Conservation (phyloP, 1,140 invertebrate species). For the Littorina saxatilis region DNA sequence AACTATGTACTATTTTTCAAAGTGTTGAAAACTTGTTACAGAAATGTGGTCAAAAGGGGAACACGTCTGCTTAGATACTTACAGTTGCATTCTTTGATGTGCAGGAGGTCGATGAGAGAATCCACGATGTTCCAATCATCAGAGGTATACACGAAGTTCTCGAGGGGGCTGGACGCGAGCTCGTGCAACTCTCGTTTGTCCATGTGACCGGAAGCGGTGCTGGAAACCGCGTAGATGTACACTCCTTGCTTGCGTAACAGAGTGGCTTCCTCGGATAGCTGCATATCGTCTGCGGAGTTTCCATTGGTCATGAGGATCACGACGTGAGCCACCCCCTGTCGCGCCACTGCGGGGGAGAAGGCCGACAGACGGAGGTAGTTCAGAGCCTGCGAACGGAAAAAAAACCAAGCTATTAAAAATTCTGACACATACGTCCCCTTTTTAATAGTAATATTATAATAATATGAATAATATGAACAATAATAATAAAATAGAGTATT, state of each 20-base stretch:
- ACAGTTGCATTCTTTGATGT: conserved; percentile 41
- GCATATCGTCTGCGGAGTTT: conserved; percentile 36
- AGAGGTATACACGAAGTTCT: conserved; percentile 30
- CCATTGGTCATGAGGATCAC: conserved; percentile 57
- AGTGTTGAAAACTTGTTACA: too few species aligned
- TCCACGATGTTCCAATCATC: conserved; percentile 30
- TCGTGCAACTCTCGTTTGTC: conserved; percentile 45
- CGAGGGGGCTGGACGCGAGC: conserved; percentile 39
- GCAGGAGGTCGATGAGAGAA: conserved; percentile 30
- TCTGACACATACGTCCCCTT: too few species aligned
- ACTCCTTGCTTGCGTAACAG: conserved; percentile 45
- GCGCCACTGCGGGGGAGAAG: conserved; percentile 41
- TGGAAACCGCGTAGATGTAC: conserved; percentile 52
- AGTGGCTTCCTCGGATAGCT: conserved; percentile 43
- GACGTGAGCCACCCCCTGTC: conserved; percentile 48
- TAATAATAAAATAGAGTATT: too few species aligned
- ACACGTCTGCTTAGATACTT: too few species aligned
- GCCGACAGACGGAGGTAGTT: conserved; percentile 39
- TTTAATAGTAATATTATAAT: not conserved
- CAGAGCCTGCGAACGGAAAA: conserved; percentile 41
- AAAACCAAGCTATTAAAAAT: too few species aligned
- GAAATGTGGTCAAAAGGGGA: too few species aligned
- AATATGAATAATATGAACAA: too few species aligned
- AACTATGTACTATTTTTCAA: too few species aligned
- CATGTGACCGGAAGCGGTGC: conserved; percentile 22